Conservation (phyloP, 2,797 vertebrate species). For the Cyprinella venusta region DNA sequence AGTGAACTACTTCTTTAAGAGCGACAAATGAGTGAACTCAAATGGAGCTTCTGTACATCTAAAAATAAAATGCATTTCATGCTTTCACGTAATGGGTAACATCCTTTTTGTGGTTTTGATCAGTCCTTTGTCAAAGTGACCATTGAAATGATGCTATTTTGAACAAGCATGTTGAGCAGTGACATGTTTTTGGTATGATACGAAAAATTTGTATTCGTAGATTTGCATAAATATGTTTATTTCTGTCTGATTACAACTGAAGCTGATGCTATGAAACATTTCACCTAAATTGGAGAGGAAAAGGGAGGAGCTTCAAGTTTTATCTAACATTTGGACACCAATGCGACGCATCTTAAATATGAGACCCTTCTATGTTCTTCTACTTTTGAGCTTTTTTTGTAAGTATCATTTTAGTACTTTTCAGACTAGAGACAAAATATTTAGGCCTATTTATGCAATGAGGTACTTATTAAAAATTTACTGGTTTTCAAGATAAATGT, state of each 20-base stretch:
- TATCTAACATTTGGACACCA: background rate
- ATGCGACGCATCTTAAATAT: background rate
- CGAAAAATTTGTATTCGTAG: background rate
- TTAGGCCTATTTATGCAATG: background rate
- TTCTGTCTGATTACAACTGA: background rate
- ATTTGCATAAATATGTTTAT: background rate
- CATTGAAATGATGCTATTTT: background rate
- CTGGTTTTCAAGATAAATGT: background rate
- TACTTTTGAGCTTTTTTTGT: constrained; percentile 9
- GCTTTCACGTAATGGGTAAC: background rate
- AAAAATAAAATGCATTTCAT: constrained; percentile 1
- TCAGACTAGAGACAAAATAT: background rate
- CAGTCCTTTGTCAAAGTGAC: background rate
- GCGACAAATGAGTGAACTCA: no score
- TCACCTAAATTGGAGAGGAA: background rate
- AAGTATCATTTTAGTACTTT: constrained; percentile 1
- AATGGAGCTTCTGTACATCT: background rate
- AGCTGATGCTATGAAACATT: background rate
- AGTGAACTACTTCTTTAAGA: no score
- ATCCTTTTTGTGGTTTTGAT: constrained; percentile 1
- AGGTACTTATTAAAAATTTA: background rate
- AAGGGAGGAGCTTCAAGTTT: background rate
- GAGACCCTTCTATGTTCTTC: background rate
- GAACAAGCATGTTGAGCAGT: background rate
- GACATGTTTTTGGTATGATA: background rate